Conservation (phyloP, 2,797 vertebrate species). For the Urophycis tenuis region DNA sequence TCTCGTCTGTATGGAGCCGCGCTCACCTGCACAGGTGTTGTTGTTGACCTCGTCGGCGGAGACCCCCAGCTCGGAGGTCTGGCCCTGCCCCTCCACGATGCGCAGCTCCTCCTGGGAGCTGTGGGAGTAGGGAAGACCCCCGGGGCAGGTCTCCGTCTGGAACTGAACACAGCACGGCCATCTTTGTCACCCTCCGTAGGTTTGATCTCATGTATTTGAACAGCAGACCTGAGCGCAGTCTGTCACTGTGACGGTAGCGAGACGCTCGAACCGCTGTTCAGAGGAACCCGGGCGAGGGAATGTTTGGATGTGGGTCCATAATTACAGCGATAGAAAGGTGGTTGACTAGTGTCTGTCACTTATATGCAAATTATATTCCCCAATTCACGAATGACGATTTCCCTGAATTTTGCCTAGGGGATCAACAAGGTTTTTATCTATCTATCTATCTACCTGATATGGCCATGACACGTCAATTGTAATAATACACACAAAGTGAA, state of each 20-base stretch:
- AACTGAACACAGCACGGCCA: slow-evolving; percentile 67
- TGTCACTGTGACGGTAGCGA: background rate
- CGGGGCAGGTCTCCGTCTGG: slow-evolving; percentile 83
- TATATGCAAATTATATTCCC: background rate
- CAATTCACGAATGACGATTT: no score
- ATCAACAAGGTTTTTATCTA: no score
- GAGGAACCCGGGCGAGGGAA: background rate
- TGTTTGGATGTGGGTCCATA: background rate
- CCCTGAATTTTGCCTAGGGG: no score
- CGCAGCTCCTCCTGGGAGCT: slow-evolving; percentile 95
- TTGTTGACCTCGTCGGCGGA: slow-evolving; percentile 96
- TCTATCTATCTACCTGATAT: no score
- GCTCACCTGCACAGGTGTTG: slow-evolving; percentile 87
- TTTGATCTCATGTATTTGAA: no score
- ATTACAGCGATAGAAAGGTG: background rate
- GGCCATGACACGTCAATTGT: background rate
- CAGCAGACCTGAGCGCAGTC: background rate
- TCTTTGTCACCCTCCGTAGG: background rate
- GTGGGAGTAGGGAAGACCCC: slow-evolving; percentile 79
- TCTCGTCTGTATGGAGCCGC: background rate
- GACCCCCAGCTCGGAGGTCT: slow-evolving; percentile 75
- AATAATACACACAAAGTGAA: background rate
- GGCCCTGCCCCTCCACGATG: slow-evolving; percentile 92
- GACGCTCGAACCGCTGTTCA: background rate
- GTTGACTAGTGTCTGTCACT: background rate